Evolutionary conservation across 1,140 invertebrate genomes (phyloP).

Genomic region (Anastrepha obliqua): DNA sequence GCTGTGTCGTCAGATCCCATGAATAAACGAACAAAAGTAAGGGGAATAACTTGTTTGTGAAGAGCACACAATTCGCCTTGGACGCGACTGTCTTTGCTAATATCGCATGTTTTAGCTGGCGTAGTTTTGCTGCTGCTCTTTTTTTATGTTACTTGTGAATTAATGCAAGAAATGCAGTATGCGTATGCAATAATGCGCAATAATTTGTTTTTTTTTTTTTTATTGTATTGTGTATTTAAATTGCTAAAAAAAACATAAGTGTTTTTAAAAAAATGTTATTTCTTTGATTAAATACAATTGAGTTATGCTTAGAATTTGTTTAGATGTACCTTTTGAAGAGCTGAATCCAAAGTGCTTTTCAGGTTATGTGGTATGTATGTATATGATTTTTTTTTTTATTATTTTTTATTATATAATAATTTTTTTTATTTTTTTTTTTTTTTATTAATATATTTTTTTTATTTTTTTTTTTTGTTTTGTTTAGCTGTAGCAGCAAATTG

Average conservation of each 20-base stretch:
- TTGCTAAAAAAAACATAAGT: not conserved
- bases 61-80: too few species aligned
- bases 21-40: too few species aligned
- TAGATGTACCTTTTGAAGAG: not conserved
- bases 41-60: too few species aligned
- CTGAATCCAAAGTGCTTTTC: not conserved
- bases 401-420: too few species aligned
- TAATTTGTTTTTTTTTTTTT: not conserved
- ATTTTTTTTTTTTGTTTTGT: not conserved
- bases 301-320: not conserved
- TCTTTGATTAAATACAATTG: not conserved
- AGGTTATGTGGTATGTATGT: not conserved
- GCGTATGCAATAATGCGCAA: too few species aligned
- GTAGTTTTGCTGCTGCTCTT: too few species aligned
- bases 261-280: slow-evolving; percentile 35
- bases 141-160: too few species aligned
- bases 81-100: too few species aligned
- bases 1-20: too few species aligned
- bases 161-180: too few species aligned
- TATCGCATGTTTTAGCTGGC: too few species aligned
- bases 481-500: not conserved
- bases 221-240: not conserved
- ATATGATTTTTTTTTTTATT: not conserved
- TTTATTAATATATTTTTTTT: not conserved
- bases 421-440: not conserved